Base-by-base conservation (phyloP, 2,797 vertebrate genomes). In the Silurus lanzhouensis region DNA sequence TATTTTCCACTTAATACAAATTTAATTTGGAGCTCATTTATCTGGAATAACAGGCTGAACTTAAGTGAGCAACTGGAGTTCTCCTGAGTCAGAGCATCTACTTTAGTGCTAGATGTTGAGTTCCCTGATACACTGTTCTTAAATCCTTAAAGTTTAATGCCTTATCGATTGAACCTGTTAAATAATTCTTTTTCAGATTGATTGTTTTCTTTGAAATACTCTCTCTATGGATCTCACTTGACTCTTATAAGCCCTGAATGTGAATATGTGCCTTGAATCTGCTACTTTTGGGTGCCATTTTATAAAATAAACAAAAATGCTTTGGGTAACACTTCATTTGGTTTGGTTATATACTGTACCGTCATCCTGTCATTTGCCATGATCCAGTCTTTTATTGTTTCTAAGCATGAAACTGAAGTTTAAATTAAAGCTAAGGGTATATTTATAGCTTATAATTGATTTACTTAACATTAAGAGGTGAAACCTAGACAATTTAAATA, bases 171-270 rank as follows among this genome's bases (percentile, higher is more conserved):
- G 61, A 63, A 79, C 52, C 82, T 86, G 84, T 82, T 87, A 87
- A 90, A 89, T 88, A 87, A 90, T 89, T 87, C 81, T 88, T 81
- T 85, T 86, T 83, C 61, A 82, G 71, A 90, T 86, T 86, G 87
- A 89, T 88, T 83, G 74, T 75, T 86, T 87, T 86, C 58, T 87
- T 88, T 86, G 81, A 31, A 85, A 83, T 6, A 52, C 81, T 81
- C 64, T 78, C 48, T 75, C 79, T 61, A 0, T n/a, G 13, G 48
- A 44, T 86, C 58, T 86, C 25, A 60, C 82, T 61, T 57, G 17
- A n/a, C 60, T 67, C 79, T 82, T 64, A n/a, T 74, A 68, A 75
- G 60, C 27, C 61, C 27, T 74, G 48, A 64, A 85, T 81, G 13
- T 68, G 55, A 64, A 64, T 19, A 31, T 55, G 17, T 71, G 44